Evolutionary conservation across 2,888 invertebrate species (phyloP).

Genomic region (Platycheirus rosarum): DNA sequence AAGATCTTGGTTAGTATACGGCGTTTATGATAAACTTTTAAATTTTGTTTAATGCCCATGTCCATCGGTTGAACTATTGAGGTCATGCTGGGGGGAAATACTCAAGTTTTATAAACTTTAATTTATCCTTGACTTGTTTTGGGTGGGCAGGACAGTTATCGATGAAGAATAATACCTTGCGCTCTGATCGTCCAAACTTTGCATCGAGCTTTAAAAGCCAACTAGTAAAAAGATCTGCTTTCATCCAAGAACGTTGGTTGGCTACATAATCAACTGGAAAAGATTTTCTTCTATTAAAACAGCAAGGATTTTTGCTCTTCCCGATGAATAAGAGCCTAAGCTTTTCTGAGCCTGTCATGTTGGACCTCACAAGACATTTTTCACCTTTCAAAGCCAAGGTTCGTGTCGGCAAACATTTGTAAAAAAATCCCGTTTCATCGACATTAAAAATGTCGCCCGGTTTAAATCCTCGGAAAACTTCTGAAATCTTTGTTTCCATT

Average conservation of each 20-base stretch:
- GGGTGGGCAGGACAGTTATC: neutral
- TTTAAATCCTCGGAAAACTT: too few species aligned
- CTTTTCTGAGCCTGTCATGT: too few species aligned
- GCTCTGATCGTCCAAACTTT: neutral
- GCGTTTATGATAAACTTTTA: neutral
- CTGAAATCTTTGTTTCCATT: too few species aligned
- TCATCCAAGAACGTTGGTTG: too few species aligned
- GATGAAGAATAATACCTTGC: neutral
- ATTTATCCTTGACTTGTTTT: too few species aligned
- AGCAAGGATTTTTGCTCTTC: conserved; percentile 12
- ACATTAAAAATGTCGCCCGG: too few species aligned
- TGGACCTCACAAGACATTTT: too few species aligned
- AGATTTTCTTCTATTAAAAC: conserved; percentile 7
- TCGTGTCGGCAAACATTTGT: conserved; percentile 15
- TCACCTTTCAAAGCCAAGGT: too few species aligned
- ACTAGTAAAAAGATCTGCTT: neutral
- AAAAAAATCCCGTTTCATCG: too few species aligned
- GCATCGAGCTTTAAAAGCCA: neutral
- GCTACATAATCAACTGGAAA: too few species aligned
- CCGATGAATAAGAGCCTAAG: conserved; percentile 3
- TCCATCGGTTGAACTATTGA: too few species aligned
- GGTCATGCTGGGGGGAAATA: neutral
- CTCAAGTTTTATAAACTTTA: too few species aligned
- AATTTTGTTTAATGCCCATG: neutral
- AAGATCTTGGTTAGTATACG: neutral